Percentiles rank a stretch among this genome's conserved stretches.
phyloP scores from a whole-genome alignment of 2,888 invertebrate species.

The Meganola albula region DNA sequence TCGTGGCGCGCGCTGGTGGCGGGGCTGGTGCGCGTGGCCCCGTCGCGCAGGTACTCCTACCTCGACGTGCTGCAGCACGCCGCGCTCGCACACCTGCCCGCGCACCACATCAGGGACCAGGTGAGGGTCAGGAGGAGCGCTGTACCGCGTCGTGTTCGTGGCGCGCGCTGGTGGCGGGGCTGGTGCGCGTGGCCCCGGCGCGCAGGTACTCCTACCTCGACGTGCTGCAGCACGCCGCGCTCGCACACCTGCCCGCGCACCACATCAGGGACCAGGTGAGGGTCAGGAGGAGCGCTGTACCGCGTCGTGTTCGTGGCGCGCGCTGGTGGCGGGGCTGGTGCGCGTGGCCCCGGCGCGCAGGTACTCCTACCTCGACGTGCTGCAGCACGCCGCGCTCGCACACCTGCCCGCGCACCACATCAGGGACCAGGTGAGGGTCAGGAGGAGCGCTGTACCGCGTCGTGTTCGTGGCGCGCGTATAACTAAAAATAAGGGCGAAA shows the following conservation, averaged over 20 bases:
- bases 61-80: conserved; percentile 33
- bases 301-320: too few relatives aligned
- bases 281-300: neutral
- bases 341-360: conserved; percentile 40
- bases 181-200: conserved; percentile 46
- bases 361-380: conserved; percentile 64
- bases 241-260: conserved; percentile 77
- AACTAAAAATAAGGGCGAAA: too few relatives aligned
- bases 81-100: conserved; percentile 31
- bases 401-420: conserved; percentile 76
- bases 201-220: conserved; percentile 58
- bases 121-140: neutral
- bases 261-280: conserved; percentile 72
- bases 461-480: neutral
- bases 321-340: conserved; percentile 53
- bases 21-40: neutral
- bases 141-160: too few relatives aligned
- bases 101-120: neutral
- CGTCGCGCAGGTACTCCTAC: conserved; percentile 30
- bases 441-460: neutral
- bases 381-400: conserved; percentile 77
- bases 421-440: conserved; percentile 59
- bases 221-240: conserved; percentile 76
- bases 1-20: too few relatives aligned
- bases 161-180: conserved; percentile 53